A percentile compares a stretch with the other conserved stretches of the same genome.
Evolutionary conservation across 2,888 invertebrate genomes (phyloP).

Genomic region (Neocrepidodera transversa): DNA sequence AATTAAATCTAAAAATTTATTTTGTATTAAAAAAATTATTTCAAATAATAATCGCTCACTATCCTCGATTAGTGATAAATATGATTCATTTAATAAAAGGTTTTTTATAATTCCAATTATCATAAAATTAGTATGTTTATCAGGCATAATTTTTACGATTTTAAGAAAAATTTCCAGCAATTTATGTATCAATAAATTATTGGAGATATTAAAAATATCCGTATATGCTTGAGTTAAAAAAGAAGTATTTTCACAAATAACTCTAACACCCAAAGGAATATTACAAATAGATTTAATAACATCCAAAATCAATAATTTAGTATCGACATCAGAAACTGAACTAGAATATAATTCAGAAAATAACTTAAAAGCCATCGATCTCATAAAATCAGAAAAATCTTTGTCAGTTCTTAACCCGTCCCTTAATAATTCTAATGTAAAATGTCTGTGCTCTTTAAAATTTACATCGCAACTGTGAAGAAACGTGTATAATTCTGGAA

Average conservation of each 20-base stretch:
- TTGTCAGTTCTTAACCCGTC: slow-evolving; percentile 78
- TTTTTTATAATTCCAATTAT: slow-evolving; percentile 33
- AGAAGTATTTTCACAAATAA: slow-evolving; percentile 73
- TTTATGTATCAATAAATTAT: slow-evolving; percentile 38
- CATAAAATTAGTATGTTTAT: slow-evolving; percentile 27
- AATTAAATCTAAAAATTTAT: slow-evolving; percentile 21
- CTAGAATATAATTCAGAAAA: slow-evolving; percentile 75
- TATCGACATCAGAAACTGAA: slow-evolving; percentile 67
- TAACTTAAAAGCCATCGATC: slow-evolving; percentile 78
- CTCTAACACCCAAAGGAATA: slow-evolving; percentile 70
- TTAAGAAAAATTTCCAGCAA: slow-evolving; percentile 38
- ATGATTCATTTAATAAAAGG: slow-evolving; percentile 31
- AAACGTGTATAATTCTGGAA: slow-evolving; percentile 89
- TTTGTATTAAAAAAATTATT: slow-evolving; percentile 30
- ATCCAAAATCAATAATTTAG: slow-evolving; percentile 71
- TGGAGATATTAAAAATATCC: slow-evolving; percentile 42
- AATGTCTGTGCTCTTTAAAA: slow-evolving; percentile 72
- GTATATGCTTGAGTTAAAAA: slow-evolving; percentile 73
- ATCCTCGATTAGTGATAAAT: slow-evolving; percentile 22
- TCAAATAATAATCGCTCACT: slow-evolving; percentile 34
- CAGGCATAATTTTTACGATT: slow-evolving; percentile 41
- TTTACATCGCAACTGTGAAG: slow-evolving; percentile 81
- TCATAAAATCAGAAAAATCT: slow-evolving; percentile 77
- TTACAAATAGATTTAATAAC: slow-evolving; percentile 69
- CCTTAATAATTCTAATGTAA: slow-evolving; percentile 78